Evolutionary conservation across 2,888 invertebrate genomes (phyloP), one percentile per base, ranked within the genome.

Genomic region (Busseola fusca): DNA sequence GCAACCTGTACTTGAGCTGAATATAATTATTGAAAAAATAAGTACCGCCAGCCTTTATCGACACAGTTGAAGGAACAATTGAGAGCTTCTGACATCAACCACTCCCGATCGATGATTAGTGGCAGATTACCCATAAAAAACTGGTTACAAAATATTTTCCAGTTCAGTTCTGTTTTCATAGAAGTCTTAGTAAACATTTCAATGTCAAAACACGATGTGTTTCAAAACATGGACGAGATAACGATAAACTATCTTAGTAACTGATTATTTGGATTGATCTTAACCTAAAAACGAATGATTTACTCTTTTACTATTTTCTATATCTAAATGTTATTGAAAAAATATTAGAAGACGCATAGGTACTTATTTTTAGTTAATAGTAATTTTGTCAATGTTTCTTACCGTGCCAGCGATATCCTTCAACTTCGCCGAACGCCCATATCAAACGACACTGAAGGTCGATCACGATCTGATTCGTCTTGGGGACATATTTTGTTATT

Each of bases 401-500:
- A 97, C 97, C 96, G 88, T 96, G 91, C 96, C 96, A 97, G 60
- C 90, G 90, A 83, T 96, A 95, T 77, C 96, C 96, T 57, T 96
- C 93, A 18, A 90, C 88, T 83, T 97, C 96, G 50, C 97, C 97
- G 73, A 97, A 94, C 66, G 96, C 93, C 93, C 96, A 97, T 80
- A 97, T 93, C 16, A 97, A 93, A 74, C 96, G 95, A 86, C 96
- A 97, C 86, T 97, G 97, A 66, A 97, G 91, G 86, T 97, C 97
- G 42, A 97, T 89, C 64, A 96, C 94, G 60, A 97, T 96, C 89
- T 97, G 96, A 90, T 97, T 97, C 30, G 94, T 95, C 62, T 92
- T 92, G 14, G 97, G 97, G 68, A 97, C 92, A 79, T 96, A 93
- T 80, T 94, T 95, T 9, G 88, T 86, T 37, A 97, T 90, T 84